Evolutionary conservation across 2,888 invertebrate species (phyloP), one percentile per base, ranked within the genome.

Genomic region (Stenodera caucasica): DNA sequence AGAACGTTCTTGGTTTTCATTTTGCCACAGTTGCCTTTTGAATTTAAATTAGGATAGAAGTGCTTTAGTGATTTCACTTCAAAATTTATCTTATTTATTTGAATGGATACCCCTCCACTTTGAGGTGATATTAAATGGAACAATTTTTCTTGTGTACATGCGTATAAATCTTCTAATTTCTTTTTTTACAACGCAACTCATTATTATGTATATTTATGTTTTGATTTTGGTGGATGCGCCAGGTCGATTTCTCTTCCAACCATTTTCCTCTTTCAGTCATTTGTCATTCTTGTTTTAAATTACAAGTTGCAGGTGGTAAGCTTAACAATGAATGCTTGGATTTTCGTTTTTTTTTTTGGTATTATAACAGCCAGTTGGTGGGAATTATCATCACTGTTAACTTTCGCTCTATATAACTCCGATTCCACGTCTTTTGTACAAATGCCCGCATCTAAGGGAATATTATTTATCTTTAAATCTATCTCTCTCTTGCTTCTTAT

Each of bases 1-100:
- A 55, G 52, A 40, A 55, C 45, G 40, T 45, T 53, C 58, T 54
- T 15, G 37, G 51, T 59, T 59, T 51, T 55, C 55, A 55, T 59
- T 55, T 51, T 45, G 45, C n/a, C n/a, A 21, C 18, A 51, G 40
- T 50, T 45, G 55, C 45, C 40, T 29, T 29, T 49, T 55, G 59
- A 59, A 59, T 59, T 55, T 55, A 52, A 59, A 59, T 59, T 55
- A 59, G n/a, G 45, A 26, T 11, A 12, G 18, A 11, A 54, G 37
- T 18, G 15, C 8, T 15, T 15, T 15, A 37, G 7, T 37, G 9
- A 9, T 40, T 40, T 15, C 9, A 40, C 1, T 18, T 18, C 9
- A 9, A 40, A 18, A 18, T 9, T 40, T 9, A 18, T 9, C 18
- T 18, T 40, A 40, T 40, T 40, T 37, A 2, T 15, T 18, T 18